A percentile compares a stretch with the other conserved stretches of the same genome.
phyloP scores from a whole-genome alignment of 2,888 invertebrate genomes.

The Athripsodes cinereus region DNA sequence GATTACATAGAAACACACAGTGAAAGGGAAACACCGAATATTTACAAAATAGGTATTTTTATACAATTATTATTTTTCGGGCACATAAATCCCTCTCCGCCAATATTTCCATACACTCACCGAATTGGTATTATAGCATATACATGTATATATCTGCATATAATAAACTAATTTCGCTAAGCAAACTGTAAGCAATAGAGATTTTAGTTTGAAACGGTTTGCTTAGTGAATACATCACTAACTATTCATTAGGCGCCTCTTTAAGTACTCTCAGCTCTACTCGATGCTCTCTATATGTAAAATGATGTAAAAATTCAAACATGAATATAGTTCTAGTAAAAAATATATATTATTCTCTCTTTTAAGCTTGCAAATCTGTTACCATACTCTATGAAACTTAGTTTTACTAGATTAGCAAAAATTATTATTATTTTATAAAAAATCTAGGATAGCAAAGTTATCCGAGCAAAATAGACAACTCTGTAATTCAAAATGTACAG shows the following conservation, averaged over 20 bases:
- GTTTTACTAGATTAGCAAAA: constrained; percentile 20
- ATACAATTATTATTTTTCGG: constrained; percentile 17
- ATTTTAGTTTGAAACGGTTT: constrained; percentile 23
- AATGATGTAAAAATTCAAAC: constrained; percentile 15
- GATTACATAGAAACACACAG: neutral
- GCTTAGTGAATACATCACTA: constrained; percentile 28
- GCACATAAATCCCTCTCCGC: constrained; percentile 48
- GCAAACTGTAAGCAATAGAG: constrained; percentile 26
- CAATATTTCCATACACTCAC: constrained; percentile 50
- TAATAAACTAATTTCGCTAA: constrained; percentile 28
- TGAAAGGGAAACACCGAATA: neutral
- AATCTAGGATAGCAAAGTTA: constrained; percentile 11
- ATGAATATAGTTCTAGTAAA: constrained; percentile 23
- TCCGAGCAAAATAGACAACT: neutral
- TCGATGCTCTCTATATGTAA: constrained; percentile 26
- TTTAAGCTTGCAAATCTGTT: constrained; percentile 26
- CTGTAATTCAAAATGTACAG: constrained; percentile 7
- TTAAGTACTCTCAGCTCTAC: constrained; percentile 26
- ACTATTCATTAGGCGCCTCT: constrained; percentile 19
- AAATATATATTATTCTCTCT: constrained; percentile 25
- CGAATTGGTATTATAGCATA: constrained; percentile 33
- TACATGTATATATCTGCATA: constrained; percentile 25
- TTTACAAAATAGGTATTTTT: neutral
- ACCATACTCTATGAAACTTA: constrained; percentile 10
- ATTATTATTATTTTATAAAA: constrained; percentile 15